Conservation (phyloP, 1,140 invertebrate genomes). For the Drosophila baimaii region DNA sequence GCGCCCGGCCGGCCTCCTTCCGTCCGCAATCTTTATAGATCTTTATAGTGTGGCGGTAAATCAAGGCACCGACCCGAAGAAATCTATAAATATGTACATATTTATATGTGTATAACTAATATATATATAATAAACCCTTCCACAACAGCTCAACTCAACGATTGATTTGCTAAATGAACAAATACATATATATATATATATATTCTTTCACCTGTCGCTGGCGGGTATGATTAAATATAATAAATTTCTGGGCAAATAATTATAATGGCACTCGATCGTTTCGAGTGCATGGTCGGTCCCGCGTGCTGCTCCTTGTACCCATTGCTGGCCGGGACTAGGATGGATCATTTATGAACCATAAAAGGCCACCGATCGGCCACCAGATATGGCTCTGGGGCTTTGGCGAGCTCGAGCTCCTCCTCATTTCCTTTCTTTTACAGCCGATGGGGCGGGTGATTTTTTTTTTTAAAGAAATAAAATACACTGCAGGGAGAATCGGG, state of each 20-base stretch:
- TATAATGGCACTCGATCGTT: slow-evolving; percentile 61
- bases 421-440: slow-evolving; percentile 1
- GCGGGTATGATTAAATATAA: slow-evolving; percentile 55
- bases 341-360: slow-evolving; percentile 34
- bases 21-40: slow-evolving; percentile 26
- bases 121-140: slow-evolving; percentile 60
- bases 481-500: no score
- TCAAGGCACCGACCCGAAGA: slow-evolving; percentile 9
- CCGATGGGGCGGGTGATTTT: no score
- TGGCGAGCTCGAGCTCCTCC: background rate
- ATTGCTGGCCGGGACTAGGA: slow-evolving; percentile 8
- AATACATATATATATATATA: slow-evolving; percentile 6
- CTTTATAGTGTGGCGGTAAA: slow-evolving; percentile 36
- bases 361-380: slow-evolving; percentile 16
- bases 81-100: slow-evolving; percentile 51
- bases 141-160: background rate
- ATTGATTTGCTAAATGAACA: slow-evolving; percentile 18
- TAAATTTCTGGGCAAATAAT: slow-evolving; percentile 70
- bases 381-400: slow-evolving; percentile 3
- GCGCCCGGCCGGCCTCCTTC: slow-evolving; percentile 1
- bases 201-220: slow-evolving; percentile 5
- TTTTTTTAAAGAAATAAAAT: no score
- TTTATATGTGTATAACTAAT: slow-evolving; percentile 20
- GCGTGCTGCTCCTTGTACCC: slow-evolving; percentile 1
- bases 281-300: slow-evolving; percentile 43